Percentiles rank a stretch among this genome's conserved stretches.
Evolutionary conservation across 2,113 vertebrate species (phyloP).

Genomic region (Lepisosteus osseus): DNA sequence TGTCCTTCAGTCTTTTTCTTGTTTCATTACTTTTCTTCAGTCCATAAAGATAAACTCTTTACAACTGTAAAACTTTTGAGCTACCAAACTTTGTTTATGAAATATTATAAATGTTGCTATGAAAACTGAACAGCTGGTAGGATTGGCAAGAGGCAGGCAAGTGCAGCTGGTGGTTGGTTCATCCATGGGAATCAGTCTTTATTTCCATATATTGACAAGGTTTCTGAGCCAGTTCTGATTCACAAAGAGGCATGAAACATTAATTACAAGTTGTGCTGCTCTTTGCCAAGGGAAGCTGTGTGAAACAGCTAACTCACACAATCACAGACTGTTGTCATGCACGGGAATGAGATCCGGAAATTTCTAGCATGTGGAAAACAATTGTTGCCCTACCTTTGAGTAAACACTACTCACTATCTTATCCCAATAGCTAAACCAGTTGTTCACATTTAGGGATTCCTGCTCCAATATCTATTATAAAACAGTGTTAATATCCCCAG

Average conservation of each 20-base stretch:
- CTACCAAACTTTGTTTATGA: slow-evolving; percentile 16
- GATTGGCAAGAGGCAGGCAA: slow-evolving; percentile 15
- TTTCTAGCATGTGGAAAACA: background rate
- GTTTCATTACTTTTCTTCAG: too few relatives aligned
- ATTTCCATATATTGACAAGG: background rate
- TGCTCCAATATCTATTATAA: too few relatives aligned
- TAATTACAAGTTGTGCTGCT: background rate
- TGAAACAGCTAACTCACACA: slow-evolving; percentile 25
- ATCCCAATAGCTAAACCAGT: too few relatives aligned
- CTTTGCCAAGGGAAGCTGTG: slow-evolving; percentile 13
- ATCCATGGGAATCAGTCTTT: slow-evolving; percentile 1
- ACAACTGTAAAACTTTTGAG: too few relatives aligned
- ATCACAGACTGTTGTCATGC: background rate
- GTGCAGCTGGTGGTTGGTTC: background rate
- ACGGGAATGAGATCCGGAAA: background rate
- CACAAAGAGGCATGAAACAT: slow-evolving; percentile 23
- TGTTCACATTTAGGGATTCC: too few relatives aligned
- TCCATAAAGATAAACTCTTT: too few relatives aligned
- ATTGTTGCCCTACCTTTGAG: background rate
- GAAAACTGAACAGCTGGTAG: slow-evolving; percentile 40
- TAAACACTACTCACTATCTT: background rate
- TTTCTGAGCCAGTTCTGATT: slow-evolving; percentile 9
- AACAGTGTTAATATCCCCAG: too few relatives aligned
- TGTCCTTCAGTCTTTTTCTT: too few relatives aligned
- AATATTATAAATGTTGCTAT: slow-evolving; percentile 30